phyloP scores from a whole-genome alignment of 2,888 invertebrate genomes.

The Ectropis crepuscularia region DNA sequence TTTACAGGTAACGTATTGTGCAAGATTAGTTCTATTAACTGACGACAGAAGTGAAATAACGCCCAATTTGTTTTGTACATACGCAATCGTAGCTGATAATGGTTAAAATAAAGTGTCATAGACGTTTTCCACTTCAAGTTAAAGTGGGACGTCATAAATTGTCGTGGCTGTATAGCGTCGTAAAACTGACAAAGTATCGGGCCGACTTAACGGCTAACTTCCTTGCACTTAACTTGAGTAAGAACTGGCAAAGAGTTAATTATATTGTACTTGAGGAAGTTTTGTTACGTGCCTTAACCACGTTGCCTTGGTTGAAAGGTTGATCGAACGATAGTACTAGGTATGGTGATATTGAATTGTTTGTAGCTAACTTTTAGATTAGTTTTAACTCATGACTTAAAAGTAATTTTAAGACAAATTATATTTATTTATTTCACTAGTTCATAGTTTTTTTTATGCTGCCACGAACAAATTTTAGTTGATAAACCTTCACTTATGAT shows the following conservation, averaged over 20 bases:
- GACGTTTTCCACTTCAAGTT: not conserved
- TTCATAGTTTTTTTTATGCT: too few relatives aligned
- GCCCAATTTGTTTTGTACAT: too few relatives aligned
- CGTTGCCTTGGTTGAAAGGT: conserved; percentile 4
- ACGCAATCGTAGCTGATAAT: not conserved
- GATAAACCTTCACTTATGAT: too few relatives aligned
- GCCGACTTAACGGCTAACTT: conserved; percentile 23
- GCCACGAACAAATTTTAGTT: too few relatives aligned
- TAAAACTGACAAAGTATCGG: conserved; percentile 30
- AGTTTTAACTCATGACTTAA: too few relatives aligned
- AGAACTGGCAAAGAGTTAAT: conserved; percentile 24
- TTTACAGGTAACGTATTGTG: too few relatives aligned
- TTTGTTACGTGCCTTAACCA: conserved; percentile 6
- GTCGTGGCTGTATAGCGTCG: conserved; percentile 6
- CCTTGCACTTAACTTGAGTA: conserved; percentile 13
- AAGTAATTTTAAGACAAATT: too few relatives aligned
- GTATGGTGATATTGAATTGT: not conserved
- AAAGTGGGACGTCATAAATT: conserved; percentile 22
- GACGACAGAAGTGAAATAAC: too few relatives aligned
- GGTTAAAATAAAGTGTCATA: not conserved
- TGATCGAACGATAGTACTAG: conserved; percentile 3
- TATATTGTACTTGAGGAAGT: conserved; percentile 9
- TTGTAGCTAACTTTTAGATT: not conserved
- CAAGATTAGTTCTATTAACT: too few relatives aligned
- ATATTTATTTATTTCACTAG: too few relatives aligned